Conservation (phyloP, 2,113 vertebrate species). For the Eidolon helvum region DNA sequence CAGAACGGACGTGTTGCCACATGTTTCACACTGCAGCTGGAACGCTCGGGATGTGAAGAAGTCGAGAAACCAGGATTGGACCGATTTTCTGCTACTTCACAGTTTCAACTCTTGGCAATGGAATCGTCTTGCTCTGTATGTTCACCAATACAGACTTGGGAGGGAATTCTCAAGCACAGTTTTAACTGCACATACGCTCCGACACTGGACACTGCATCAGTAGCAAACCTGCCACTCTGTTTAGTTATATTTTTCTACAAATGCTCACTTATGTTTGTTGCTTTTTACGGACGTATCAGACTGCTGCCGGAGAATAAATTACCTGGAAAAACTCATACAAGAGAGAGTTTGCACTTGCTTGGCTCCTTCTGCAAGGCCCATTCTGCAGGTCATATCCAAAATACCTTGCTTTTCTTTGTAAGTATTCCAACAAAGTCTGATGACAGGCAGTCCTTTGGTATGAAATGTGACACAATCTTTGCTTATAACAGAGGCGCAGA, state of each 20-base stretch:
- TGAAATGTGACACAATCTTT: background rate
- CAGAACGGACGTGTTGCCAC: no score
- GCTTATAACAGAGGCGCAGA: background rate
- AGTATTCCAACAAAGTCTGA: background rate
- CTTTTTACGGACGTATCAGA: constrained; percentile 32
- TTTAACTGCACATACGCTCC: constrained; percentile 21
- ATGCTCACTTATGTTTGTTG: constrained; percentile 23
- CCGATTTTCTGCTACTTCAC: constrained; percentile 53
- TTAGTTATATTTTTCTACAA: constrained; percentile 40
- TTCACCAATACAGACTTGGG: constrained; percentile 19
- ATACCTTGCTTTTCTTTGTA: background rate
- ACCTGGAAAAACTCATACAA: constrained; percentile 7
- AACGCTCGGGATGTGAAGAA: constrained; percentile 66
- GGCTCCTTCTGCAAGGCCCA: constrained; percentile 9
- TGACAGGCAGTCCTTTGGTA: background rate
- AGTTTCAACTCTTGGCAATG: background rate
- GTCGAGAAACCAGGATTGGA: background rate
- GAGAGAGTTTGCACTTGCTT: background rate
- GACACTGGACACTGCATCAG: constrained; percentile 7
- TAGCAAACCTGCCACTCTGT: background rate
- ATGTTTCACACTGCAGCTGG: constrained; percentile 40
- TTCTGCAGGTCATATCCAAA: background rate
- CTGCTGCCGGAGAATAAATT: background rate
- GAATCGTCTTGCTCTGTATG: background rate
- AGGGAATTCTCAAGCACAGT: constrained; percentile 4